phyloP scores from a whole-genome alignment of 2,113 vertebrate species.

The Hydrolagus affinis region DNA sequence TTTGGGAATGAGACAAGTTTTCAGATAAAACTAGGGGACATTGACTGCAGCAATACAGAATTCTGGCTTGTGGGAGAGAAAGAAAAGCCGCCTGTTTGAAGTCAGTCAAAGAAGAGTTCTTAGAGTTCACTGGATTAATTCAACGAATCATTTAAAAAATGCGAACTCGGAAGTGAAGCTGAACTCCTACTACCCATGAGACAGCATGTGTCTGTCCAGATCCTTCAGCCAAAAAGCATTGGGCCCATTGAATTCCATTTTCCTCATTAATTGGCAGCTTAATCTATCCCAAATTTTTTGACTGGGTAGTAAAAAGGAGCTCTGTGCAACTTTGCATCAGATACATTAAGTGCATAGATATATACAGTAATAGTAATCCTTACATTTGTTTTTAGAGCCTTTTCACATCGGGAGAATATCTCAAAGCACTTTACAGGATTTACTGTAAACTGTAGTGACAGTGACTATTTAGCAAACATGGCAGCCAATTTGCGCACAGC shows the following conservation, averaged over 20 bases:
- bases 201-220: not conserved
- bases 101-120: not conserved
- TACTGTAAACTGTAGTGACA: too few species aligned
- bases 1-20: conserved; percentile 49
- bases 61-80: not conserved
- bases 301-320: too few species aligned
- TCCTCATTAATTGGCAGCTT: not conserved
- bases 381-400: too few species aligned
- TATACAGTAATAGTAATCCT: too few species aligned
- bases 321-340: not conserved
- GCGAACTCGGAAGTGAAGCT: not conserved
- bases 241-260: not conserved
- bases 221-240: not conserved
- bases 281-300: not conserved
- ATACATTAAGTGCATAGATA: too few species aligned
- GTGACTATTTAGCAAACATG: too few species aligned
- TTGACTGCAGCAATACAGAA: conserved; percentile 34
- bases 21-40: conserved; percentile 47
- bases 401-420: too few species aligned
- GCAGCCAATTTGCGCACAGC: too few species aligned
- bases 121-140: conserved; percentile 36
- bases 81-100: not conserved
- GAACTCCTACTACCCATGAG: not conserved
- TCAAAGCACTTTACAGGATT: too few species aligned
- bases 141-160: conserved; percentile 34